Percentiles rank a stretch among this genome's conserved stretches.
Conservation (phyloP, 1,140 invertebrate genomes). For the Drosophila bifasciata region DNA sequence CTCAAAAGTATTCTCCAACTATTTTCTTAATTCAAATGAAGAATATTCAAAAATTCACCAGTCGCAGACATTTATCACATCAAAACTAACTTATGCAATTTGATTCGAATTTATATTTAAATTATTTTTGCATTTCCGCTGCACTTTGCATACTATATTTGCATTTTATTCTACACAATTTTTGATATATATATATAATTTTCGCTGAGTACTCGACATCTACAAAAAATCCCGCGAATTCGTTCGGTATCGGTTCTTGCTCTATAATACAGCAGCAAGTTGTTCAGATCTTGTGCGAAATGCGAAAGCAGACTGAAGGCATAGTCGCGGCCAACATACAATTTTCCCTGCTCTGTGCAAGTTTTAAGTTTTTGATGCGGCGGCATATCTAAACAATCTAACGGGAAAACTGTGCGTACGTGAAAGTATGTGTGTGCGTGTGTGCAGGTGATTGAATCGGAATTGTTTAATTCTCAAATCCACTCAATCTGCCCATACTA, state of each 20-base stretch:
- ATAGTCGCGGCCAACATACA: conserved; percentile 26
- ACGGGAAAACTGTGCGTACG: conserved; percentile 13
- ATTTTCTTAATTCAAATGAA: not conserved
- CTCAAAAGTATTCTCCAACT: conserved; percentile 11
- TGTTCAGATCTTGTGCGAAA: conserved; percentile 51
- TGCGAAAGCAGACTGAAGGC: conserved; percentile 63
- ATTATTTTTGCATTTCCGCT: conserved; percentile 46
- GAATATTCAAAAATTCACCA: conserved; percentile 17
- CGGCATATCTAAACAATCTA: conserved; percentile 32
- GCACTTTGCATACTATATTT: conserved; percentile 11
- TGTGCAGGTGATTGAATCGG: conserved; percentile 21
- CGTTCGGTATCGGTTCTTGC: conserved; percentile 8
- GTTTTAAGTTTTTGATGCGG: conserved; percentile 11
- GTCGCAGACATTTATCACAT: conserved; percentile 36
- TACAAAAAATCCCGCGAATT: conserved; percentile 12
- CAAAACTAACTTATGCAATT: conserved; percentile 59
- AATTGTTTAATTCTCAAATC: not conserved
- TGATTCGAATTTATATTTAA: conserved; percentile 26
- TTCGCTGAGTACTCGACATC: conserved; percentile 34
- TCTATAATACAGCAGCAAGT: conserved; percentile 1
- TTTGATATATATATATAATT: conserved; percentile 49
- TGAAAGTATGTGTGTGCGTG: conserved; percentile 5
- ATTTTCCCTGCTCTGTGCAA: conserved; percentile 17
- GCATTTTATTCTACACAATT: conserved; percentile 5
- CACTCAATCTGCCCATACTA: not conserved